Base-by-base conservation (phyloP, 2,888 invertebrate genomes). In the Melipona beecheii region DNA sequence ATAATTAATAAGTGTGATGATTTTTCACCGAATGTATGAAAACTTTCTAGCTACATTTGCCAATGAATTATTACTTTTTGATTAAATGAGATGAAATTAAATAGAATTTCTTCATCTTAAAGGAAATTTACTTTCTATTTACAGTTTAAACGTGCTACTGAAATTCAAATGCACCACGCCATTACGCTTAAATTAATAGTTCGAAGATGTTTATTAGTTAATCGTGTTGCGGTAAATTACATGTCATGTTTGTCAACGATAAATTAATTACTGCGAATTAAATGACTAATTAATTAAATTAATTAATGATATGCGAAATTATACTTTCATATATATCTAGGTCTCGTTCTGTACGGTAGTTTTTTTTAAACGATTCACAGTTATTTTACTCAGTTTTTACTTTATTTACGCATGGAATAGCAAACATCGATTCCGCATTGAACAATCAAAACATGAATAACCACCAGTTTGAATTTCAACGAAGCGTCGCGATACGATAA, bases 391-490 rank as follows among this genome's bases (percentile, higher is more conserved):
- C 31, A 31, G 31, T 31, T 31, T 31, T 31, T 31, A 31, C 31
- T 31, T 31, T 31, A 31, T 31, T 31, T 4, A 31, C 31, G 31
- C 31, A 4, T 31, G 31, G 31, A 31, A 31, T 31, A 31, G 31
- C 31, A 66, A 73, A 62, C 24, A 65, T 81, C 60, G 75, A 72
- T 72, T 66, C n/a, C 54, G 0, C 43, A 27, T 65, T 60, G 43
- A 66, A 54, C 24, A 17, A n/a, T 19, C n/a, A 15, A 5, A 31
- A 24, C 36, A 21, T 6, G 3, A 24, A 11, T 27, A 15, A 0
- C 56, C n/a, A 62, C 56, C 52, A 71, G 24, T 43, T 13, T 27
- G 4, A 73, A 43, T 66, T 70, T 65, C 65, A 52, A 21, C 9
- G 43, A 50, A 69, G 31, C 50, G 27, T 27, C 24, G 54, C 36